These are phyloP conservation scores for Drosophila kepulauana DNA, from an alignment of 1,140 invertebrate species.

Conservation along the genomic window DNA sequence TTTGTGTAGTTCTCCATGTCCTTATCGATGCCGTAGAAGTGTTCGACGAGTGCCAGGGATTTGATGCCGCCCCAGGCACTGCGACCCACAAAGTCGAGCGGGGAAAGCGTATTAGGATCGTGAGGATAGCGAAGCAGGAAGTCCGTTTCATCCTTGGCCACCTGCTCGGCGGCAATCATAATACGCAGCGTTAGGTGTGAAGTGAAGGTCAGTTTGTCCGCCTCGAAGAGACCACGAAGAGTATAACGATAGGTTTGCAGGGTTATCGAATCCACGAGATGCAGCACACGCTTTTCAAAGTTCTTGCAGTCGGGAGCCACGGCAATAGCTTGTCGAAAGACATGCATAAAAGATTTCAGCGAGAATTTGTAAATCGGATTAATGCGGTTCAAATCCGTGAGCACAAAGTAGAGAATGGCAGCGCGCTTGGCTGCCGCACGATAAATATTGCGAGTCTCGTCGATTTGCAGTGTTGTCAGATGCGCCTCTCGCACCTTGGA, in stretches of 20 bases:
- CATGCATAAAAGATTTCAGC: conserved; percentile 96
- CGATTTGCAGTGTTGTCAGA: conserved; percentile 94
- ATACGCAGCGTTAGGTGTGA: conserved; percentile 95
- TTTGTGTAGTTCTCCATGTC: conserved; percentile 97
- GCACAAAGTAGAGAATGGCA: conserved; percentile 96
- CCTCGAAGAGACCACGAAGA: conserved; percentile 96
- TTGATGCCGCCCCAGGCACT: conserved; percentile 95
- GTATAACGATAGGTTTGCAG: conserved; percentile 95
- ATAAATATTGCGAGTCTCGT: conserved; percentile 95
- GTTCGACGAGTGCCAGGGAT: conserved; percentile 91
- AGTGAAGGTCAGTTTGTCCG: conserved; percentile 96
- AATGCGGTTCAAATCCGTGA: conserved; percentile 96
- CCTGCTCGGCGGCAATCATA: conserved; percentile 88
- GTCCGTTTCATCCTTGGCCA: conserved; percentile 92
- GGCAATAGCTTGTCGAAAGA: conserved; percentile 95
- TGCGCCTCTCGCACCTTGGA: conserved; percentile 94
- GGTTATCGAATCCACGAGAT: conserved; percentile 95
- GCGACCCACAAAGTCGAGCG: conserved; percentile 94
- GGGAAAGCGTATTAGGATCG: conserved; percentile 88
- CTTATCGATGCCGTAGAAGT: conserved; percentile 95
- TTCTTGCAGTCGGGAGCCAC: conserved; percentile 89
- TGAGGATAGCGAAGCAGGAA: conserved; percentile 94
- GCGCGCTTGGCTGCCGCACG: conserved; percentile 94
- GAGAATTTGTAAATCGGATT: conserved; percentile 99
- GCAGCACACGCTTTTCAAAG: conserved; percentile 90